Percentiles rank a stretch among this genome's conserved stretches.
Conservation (phyloP, 2,113 vertebrate species). For the Cettia cetti region DNA sequence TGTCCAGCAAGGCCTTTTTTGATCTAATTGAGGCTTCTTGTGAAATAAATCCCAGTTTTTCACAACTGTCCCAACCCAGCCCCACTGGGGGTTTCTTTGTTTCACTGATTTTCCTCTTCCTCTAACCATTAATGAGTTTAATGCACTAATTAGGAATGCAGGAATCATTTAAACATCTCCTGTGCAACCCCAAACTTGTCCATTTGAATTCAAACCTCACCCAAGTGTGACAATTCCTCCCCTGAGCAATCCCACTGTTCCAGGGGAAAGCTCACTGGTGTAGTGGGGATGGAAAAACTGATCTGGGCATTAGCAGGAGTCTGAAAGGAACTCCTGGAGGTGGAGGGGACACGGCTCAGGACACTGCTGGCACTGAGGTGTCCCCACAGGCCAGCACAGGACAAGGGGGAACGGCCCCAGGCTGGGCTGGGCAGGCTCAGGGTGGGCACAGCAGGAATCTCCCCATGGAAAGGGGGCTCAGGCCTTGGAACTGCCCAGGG, state of each 20-base stretch:
- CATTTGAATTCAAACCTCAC: not conserved
- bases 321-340: not conserved
- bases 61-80: not conserved
- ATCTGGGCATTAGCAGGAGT: not conserved
- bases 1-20: not conserved
- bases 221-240: not conserved
- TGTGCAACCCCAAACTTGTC: not conserved
- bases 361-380: not conserved
- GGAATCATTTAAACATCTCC: not conserved
- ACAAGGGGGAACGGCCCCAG: rapidly evolving
- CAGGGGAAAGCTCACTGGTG: not conserved
- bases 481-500: not conserved
- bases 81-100: not conserved
- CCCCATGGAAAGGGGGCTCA: not conserved
- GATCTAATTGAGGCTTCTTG: not conserved
- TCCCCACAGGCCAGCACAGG: not conserved
- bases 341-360: not conserved
- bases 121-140: not conserved
- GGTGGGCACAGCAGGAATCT: not conserved
- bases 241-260: not conserved
- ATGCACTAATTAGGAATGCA: not conserved
- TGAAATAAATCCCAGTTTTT: not conserved
- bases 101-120: too few species aligned
- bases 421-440: not conserved
- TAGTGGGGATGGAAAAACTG: not conserved